phyloP scores from a whole-genome alignment of 2,888 invertebrate genomes.

The Mellilla xanthometata region DNA sequence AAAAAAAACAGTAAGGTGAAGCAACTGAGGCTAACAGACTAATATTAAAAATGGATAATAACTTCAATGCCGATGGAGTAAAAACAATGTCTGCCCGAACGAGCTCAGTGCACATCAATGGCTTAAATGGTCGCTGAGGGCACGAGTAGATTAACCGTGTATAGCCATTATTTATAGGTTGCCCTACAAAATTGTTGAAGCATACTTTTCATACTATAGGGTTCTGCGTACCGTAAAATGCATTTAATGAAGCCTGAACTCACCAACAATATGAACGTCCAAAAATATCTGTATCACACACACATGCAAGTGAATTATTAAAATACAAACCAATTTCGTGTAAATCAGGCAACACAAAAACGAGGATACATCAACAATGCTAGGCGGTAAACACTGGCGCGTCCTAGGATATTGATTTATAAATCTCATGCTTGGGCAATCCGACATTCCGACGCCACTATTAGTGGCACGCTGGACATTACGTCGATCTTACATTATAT shows the following conservation, averaged over 20 bases:
- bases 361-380: constrained; percentile 21
- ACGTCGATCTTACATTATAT: constrained; percentile 12
- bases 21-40: constrained; percentile 3
- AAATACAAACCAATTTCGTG: background rate
- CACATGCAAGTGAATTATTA: background rate
- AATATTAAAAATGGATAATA: constrained; percentile 19
- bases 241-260: constrained; percentile 58
- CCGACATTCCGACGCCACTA: constrained; percentile 43
- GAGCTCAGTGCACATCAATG: constrained; percentile 50
- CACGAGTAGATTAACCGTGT: constrained; percentile 64
- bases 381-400: constrained; percentile 40
- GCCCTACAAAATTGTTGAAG: constrained; percentile 74
- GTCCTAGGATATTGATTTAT: constrained; percentile 53
- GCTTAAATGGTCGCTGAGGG: constrained; percentile 49
- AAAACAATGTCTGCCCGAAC: constrained; percentile 49
- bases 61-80: constrained; percentile 34
- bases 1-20: constrained; percentile 7
- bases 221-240: constrained; percentile 66
- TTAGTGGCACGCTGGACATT: constrained; percentile 31
- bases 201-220: constrained; percentile 64
- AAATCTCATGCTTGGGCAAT: constrained; percentile 44
- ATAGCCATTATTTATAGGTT: constrained; percentile 67
- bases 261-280: constrained; percentile 17
- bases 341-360: constrained; percentile 14
- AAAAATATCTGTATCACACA: constrained; percentile 17